Percentiles rank a stretch among this genome's conserved stretches.
phyloP scores from a whole-genome alignment of 2,797 vertebrate genomes.

The Anisognathus igniventris region DNA sequence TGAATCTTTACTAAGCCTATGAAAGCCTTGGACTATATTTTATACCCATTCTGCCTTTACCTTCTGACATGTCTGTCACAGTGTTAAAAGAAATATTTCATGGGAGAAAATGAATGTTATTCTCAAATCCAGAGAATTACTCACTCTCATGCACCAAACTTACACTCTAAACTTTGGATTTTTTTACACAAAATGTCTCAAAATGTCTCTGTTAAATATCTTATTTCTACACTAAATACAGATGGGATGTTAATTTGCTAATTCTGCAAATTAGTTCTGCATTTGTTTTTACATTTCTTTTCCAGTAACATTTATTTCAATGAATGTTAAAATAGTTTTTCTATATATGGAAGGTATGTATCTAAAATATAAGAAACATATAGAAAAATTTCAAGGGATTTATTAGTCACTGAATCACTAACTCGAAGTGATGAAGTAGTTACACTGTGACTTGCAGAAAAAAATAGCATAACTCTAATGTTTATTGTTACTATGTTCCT shows the following conservation, averaged over 20 bases:
- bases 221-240: neutral
- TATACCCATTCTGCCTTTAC: neutral
- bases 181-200: neutral
- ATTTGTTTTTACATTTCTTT: neutral
- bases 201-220: neutral
- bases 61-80: neutral
- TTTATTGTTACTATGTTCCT: neutral
- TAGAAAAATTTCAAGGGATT: neutral
- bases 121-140: neutral
- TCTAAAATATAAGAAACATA: neutral
- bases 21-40: neutral
- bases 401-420: neutral
- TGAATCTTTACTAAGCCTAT: neutral
- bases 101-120: neutral
- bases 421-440: neutral
- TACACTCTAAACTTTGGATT: neutral
- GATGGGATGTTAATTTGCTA: neutral
- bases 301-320: neutral
- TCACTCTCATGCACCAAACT: neutral
- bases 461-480: neutral
- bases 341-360: neutral
- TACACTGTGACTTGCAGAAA: neutral
- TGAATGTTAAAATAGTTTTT: neutral
- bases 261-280: neutral
- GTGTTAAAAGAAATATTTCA: neutral